A percentile compares a stretch with the other conserved stretches of the same genome.
Conservation (phyloP, 2,113 vertebrate genomes). For the Haemorhous mexicanus region DNA sequence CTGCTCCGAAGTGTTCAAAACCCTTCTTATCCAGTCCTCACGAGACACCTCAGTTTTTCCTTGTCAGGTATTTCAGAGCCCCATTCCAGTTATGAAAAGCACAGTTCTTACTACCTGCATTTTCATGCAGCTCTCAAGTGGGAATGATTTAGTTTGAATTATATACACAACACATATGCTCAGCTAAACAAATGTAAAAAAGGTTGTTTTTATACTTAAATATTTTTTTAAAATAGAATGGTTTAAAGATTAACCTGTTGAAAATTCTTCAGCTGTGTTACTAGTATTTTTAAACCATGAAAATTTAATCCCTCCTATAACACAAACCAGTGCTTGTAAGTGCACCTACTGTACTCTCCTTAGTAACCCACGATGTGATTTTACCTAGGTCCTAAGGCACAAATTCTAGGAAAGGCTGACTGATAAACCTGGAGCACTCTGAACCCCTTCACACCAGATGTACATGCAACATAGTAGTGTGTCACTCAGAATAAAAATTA, state of each 20-base stretch:
- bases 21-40: not conserved
- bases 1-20: rapidly evolving
- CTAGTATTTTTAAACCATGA: not conserved
- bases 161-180: not conserved
- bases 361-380: not conserved
- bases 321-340: not conserved
- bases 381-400: not conserved
- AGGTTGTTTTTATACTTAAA: not conserved
- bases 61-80: not conserved
- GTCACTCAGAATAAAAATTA: not conserved
- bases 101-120: not conserved
- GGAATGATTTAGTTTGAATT: not conserved
- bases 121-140: not conserved
- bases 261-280: not conserved
- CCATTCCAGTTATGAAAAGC: not conserved
- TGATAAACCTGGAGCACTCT: not conserved
- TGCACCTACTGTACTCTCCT: not conserved
- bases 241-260: not conserved
- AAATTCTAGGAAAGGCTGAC: not conserved
- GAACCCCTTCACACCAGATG: not conserved
- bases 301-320: not conserved
- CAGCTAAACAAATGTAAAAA: not conserved
- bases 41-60: not conserved
- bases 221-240: not conserved
- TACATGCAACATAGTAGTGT: not conserved